Conservation (phyloP, 2,797 vertebrate genomes). For the Bradypodion pumilum region DNA sequence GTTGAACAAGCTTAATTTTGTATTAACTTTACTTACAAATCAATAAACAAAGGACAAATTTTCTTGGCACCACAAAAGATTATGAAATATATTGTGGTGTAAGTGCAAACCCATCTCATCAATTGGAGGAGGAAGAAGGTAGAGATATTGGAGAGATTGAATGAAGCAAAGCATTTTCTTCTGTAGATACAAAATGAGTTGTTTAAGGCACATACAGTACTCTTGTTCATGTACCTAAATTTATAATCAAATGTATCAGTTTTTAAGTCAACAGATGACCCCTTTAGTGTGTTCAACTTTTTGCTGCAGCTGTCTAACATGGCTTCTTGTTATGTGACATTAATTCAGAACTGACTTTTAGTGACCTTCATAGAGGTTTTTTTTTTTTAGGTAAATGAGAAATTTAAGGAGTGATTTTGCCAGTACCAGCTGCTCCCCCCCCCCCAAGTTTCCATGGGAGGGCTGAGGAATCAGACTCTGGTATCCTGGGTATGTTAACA, state of each 20-base stretch:
- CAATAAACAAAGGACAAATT: not conserved
- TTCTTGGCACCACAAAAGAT: not conserved
- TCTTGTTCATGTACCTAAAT: too few species aligned
- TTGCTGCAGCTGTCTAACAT: not conserved
- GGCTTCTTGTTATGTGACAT: too few species aligned
- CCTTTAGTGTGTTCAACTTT: not conserved
- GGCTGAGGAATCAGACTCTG: too few species aligned
- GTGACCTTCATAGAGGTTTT: too few species aligned
- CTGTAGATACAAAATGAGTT: not conserved
- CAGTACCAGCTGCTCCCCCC: too few species aligned
- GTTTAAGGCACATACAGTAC: not conserved
- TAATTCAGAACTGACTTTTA: too few species aligned
- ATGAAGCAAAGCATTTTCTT: not conserved
- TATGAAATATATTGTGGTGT: not conserved
- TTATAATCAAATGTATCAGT: too few species aligned
- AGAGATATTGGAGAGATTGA: not conserved
- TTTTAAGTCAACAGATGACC: not conserved
- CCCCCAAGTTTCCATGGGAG: too few species aligned
- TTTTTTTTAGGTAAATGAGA: too few species aligned
- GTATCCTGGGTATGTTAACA: not conserved
- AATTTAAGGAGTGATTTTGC: too few species aligned
- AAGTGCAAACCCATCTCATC: not conserved
- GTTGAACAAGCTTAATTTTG: not conserved
- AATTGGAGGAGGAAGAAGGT: not conserved
- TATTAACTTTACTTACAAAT: not conserved